These are phyloP conservation scores for Amphipoea oculea DNA, from an alignment of 2,888 invertebrate species.

Conservation along the genomic window DNA sequence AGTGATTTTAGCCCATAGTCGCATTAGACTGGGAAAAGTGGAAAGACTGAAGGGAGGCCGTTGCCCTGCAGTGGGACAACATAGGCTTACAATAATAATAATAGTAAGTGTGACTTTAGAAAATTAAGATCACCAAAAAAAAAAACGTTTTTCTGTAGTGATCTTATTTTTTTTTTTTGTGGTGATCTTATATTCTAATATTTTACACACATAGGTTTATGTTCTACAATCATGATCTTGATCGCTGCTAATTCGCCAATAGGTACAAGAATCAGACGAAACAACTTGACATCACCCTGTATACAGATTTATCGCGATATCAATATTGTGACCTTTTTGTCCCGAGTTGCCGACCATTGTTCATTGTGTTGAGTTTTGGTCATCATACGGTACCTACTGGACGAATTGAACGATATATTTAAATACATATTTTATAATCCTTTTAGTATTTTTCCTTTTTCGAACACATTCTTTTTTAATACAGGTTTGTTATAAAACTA, in stretches of 20 bases:
- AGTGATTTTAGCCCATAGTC: too few species aligned
- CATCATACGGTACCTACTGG: conserved; percentile 79
- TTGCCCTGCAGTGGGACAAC: too few species aligned
- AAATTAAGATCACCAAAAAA: not conserved
- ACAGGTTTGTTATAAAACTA: not conserved
- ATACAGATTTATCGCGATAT: conserved; percentile 80
- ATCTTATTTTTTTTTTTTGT: not conserved
- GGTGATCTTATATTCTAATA: not conserved
- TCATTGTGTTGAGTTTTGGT: conserved; percentile 87
- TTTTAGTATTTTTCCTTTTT: conserved; percentile 8
- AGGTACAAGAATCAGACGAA: not conserved
- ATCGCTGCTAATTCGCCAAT: not conserved
- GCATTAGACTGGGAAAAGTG: too few species aligned
- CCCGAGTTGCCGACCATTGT: conserved; percentile 79
- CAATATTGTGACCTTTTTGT: conserved; percentile 89
- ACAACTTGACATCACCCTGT: conserved; percentile 72
- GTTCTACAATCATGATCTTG: not conserved
- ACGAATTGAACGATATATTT: conserved; percentile 63
- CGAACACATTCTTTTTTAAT: not conserved
- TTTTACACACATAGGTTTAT: not conserved
- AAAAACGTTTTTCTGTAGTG: not conserved
- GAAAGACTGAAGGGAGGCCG: too few species aligned
- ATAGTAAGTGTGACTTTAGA: not conserved
- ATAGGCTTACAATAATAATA: too few species aligned
- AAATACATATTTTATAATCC: not conserved